Base-by-base conservation (phyloP, 2,797 vertebrate genomes). In the Adelosebastes latens region DNA sequence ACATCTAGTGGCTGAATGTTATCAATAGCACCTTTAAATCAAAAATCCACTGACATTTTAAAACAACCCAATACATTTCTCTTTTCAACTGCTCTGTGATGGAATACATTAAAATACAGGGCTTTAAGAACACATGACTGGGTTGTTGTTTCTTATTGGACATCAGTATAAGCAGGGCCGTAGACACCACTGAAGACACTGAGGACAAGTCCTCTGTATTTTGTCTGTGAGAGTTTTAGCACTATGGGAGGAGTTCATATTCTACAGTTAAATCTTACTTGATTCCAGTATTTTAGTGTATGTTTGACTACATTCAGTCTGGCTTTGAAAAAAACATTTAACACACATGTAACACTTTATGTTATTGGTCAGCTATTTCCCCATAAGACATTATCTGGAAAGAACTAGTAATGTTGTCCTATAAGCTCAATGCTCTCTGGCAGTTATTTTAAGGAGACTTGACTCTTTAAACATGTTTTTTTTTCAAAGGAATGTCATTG, bases 161-260 rank as follows among this genome's bases (percentile, higher is more conserved):
- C 22, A 16, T 27, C 22, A 77, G 46, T 16, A 5, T 0, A 59
- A 0, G 16, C 0, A 16, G 31, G 12, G 9, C 1, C 2, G 7
- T 36, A 22, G 6, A 27, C 6, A n/a, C 12, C 4, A 18, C 1
- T 49, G 6, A 60, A 27, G 29, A 42, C 39, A 42, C 39, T 42
- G 39, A 42, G 39, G 39, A 42, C 39, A 42, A 42, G 39, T 42
- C 6, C 0, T 42, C 39, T 31, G 36, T 14, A 42, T 32, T 39
- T 53, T 68, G 20, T 39, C 29, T 25, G 9, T 7, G 29, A 60
- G 25, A 24, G 42, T 18, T 46, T 2, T 18, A 46, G 42, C 42
- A 46, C 39, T 46, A 46, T 46, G 42, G 42, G 60, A 34, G 13
- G 20, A 22, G 20, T 24, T 64, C 7, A 36, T 25, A 18, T 18